Evolutionary conservation across 2,888 invertebrate species (phyloP).

Genomic region (Chrysotoxum bicinctum): DNA sequence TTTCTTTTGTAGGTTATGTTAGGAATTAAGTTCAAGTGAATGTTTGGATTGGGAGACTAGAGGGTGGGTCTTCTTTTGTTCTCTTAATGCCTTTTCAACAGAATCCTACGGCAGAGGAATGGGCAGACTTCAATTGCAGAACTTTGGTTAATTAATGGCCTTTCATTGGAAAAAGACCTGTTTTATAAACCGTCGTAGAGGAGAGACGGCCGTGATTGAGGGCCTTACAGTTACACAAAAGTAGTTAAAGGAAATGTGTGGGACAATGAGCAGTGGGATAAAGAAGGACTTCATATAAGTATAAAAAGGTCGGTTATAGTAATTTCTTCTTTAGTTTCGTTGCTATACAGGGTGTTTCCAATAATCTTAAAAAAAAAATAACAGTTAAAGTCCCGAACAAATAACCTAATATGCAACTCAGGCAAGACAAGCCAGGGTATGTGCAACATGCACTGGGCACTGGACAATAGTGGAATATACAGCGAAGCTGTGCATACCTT

Average conservation of each 20-base stretch:
- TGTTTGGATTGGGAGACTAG: slow-evolving; percentile 13
- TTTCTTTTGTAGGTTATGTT: neutral
- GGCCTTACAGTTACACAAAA: neutral
- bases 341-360: no score
- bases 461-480: no score
- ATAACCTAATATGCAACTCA: no score
- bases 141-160: slow-evolving; percentile 63
- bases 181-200: neutral
- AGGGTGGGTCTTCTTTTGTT: slow-evolving; percentile 25
- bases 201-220: slow-evolving; percentile 43
- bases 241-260: neutral
- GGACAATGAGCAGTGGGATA: neutral
- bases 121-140: slow-evolving; percentile 58
- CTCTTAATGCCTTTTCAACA: slow-evolving; percentile 32
- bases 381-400: no score
- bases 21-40: slow-evolving; percentile 48
- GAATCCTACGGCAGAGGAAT: neutral
- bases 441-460: no score
- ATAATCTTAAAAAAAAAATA: no score
- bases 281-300: slow-evolving; percentile 35
- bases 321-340: neutral
- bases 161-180: slow-evolving; percentile 23
- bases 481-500: no score
- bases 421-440: no score
- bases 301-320: slow-evolving; percentile 10